Percentiles rank a stretch among this genome's conserved stretches.
Evolutionary conservation across 2,113 vertebrate genomes (phyloP).

Genomic region (Phrynosoma platyrhinos): DNA sequence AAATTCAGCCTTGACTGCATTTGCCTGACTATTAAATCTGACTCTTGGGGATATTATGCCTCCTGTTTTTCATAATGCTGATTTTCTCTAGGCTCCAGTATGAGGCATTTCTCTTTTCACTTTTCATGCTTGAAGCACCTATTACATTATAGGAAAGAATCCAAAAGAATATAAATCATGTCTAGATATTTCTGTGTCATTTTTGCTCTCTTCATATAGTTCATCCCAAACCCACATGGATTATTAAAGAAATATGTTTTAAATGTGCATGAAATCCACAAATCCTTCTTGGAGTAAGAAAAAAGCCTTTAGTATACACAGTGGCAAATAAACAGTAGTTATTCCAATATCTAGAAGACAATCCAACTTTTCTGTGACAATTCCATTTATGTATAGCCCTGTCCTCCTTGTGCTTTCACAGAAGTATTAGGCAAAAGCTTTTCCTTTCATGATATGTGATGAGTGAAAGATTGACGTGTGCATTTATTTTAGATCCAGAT

Average conservation of each 20-base stretch:
- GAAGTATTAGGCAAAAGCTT: background rate
- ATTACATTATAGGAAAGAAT: background rate
- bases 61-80: background rate
- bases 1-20: background rate
- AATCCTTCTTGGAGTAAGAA: background rate
- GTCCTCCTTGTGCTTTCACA: background rate
- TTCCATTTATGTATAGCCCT: background rate
- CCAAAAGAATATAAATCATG: background rate
- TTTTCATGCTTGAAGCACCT: background rate
- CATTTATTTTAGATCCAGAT: background rate
- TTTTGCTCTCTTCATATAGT: background rate
- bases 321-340: background rate
- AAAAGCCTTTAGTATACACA: background rate
- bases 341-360: background rate
- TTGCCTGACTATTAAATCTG: background rate
- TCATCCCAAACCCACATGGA: background rate
- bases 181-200: background rate
- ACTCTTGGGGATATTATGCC: background rate
- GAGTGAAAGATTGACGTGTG: background rate
- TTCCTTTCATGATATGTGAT: background rate
- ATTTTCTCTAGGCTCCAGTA: background rate
- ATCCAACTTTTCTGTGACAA: background rate
- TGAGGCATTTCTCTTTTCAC: background rate
- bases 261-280: background rate
- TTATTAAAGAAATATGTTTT: background rate